Base-by-base conservation (phyloP, 2,113 vertebrate species). In the Cephalopholis sonnerati region DNA sequence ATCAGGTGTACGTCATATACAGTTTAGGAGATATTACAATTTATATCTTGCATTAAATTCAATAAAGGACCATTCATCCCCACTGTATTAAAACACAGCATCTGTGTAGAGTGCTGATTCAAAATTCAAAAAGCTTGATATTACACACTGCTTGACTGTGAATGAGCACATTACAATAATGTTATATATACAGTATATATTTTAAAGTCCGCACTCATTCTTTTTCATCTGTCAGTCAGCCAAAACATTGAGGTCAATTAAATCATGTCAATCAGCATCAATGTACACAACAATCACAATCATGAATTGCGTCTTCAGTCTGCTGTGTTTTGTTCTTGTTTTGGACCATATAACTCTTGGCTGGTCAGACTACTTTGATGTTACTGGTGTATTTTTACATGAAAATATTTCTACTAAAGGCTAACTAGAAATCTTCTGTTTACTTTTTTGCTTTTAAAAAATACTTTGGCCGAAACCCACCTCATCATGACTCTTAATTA, bases 401-500 rank as follows among this genome's bases (percentile, higher is more conserved):
- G 0, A 16, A 50, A 15, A 29, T 36, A n/a, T 20, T 62, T 48
- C 15, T n/a, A 10, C 20, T 18, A 10, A 32, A 41, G 18, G 7
- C 48, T 55, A 22, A 62, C 41, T 71, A 17, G 2, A 51, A 32
- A 44, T 22, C 10, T 57, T 27, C 8, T 46, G 16, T 66, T 71
- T 36, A 24, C 22, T 66, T 50, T 22, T 41, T 68, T 44, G 7
- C 2, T 9, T 54, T 54, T n/a, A 4, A 48, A 48, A 20, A 29
- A 50, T 53, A 39, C 48, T 25, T 69, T 50, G 41, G n/a, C 24
- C 36, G 66, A 59, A 74, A 51, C 16, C 57, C 41, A 78, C 48
- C 27, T 81, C 68, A 61, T 55, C 54, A 67, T 62, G 3, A 59
- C 39, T 39, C 18, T 80, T 79, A 72, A 85, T 65, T 75, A 59